Conservation (phyloP, 2,113 vertebrate species). For the Ursus arctos region DNA sequence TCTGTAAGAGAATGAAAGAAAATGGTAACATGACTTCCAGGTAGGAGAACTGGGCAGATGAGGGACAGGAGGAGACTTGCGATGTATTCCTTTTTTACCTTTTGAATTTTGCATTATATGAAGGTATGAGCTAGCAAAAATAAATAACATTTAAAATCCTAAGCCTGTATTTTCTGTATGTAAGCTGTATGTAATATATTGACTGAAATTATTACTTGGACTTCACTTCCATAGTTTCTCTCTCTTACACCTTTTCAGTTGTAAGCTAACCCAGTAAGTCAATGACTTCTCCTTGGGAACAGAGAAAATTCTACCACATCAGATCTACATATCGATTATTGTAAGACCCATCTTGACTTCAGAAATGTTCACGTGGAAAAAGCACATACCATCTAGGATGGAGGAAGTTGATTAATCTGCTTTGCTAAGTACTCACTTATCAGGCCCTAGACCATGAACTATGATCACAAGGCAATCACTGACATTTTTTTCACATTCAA, state of each 20-base stretch:
- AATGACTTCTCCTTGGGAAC: neutral
- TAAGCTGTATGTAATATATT: neutral
- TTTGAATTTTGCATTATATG: neutral
- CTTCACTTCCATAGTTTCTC: neutral
- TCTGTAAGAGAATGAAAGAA: neutral
- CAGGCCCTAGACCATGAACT: neutral
- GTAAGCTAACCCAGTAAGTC: neutral
- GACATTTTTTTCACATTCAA: neutral
- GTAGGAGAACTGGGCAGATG: neutral
- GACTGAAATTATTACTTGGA: neutral
- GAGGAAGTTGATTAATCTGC: neutral
- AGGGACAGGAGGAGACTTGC: neutral
- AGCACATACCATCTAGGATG: neutral
- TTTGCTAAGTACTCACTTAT: neutral
- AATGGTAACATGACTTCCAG: neutral
- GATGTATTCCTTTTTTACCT: neutral
- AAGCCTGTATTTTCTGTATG: constrained; percentile 16
- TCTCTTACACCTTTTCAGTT: neutral
- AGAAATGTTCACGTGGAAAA: neutral
- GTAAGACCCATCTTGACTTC: neutral
- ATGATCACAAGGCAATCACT: neutral
- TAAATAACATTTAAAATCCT: neutral
- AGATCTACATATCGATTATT: neutral
- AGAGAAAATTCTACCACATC: neutral
- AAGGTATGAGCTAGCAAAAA: neutral